Evolutionary conservation across 2,797 vertebrate species (phyloP), one percentile per base, ranked within the genome.

Genomic region (Artibeus jamaicensis): DNA sequence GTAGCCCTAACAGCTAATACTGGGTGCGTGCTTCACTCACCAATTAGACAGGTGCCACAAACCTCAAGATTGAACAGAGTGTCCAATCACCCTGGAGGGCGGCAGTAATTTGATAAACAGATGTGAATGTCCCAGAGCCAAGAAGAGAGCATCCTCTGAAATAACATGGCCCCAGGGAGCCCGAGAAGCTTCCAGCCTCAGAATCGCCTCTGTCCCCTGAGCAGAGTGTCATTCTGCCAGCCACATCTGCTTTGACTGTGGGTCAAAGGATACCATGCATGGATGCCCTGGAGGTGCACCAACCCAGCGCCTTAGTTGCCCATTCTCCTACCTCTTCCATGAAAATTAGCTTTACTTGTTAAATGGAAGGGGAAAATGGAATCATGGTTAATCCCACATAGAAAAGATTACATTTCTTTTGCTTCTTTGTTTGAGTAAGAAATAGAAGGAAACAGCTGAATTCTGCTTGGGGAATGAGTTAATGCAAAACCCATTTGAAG

Each of bases 361-460:
- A 32, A 74, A 59, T 42, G n/a, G 12, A 67, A 93, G 50, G 88
- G 37, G 42, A 6, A 95, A 90, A 70, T 29, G 15, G 34, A 96
- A 92, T 76, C 71, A 7, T 46, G 32, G 53, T 65, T n/a, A 68
- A 82, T 82, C 37, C n/a, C 44, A 85, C 37, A 11, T 6, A 55
- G 22, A 57, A 95, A 94, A 86, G 34, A 82, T 12, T 67, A 79
- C 0, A 68, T 91, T 77, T 79, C 7, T 48, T 92, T 82, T 62
- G 50, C 24, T 44, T 91, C 16, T 86, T 39, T 74, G 46, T 86
- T 39, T 74, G 46, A 65, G 29, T 26, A 92, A 85, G 77, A 92
- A 83, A 37, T 32, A 70, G 46, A 89, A 89, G 48, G 55, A 90
- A 96, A 93, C 11, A 29, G 77, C n/a, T 70, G 86, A 77, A 42